A percentile compares a stretch with the other conserved stretches of the same genome.
phyloP scores from a whole-genome alignment of 2,888 invertebrate genomes.

The Diplazon laetatorius region DNA sequence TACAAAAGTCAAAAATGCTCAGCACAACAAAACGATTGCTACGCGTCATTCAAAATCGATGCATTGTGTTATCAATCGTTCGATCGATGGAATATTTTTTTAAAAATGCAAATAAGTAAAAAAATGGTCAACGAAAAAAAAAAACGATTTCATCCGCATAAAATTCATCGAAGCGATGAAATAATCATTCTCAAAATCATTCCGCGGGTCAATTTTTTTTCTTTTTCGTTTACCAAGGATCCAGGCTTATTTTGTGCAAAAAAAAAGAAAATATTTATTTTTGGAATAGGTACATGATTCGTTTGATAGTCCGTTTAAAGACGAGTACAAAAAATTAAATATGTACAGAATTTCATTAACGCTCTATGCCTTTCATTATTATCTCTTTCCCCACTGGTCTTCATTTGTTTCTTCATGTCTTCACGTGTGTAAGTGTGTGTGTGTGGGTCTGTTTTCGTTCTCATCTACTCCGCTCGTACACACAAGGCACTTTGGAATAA shows the following conservation, averaged over 20 bases:
- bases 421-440: not conserved
- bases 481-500: slow-evolving; percentile 82
- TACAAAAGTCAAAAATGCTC: too few species aligned
- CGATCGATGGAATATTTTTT: not conserved
- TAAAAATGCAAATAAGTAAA: not conserved
- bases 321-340: slow-evolving; percentile 62
- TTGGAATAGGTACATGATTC: slow-evolving; percentile 61
- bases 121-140: slow-evolving; percentile 2
- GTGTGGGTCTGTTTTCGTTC: slow-evolving; percentile 16
- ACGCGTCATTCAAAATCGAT: too few species aligned
- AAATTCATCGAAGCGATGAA: not conserved
- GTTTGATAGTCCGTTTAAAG: slow-evolving; percentile 54
- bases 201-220: not conserved
- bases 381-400: slow-evolving; percentile 4
- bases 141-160: not conserved
- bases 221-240: not conserved
- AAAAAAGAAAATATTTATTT: slow-evolving; percentile 47
- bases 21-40: too few species aligned
- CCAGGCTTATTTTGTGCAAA: slow-evolving; percentile 46
- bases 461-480: slow-evolving; percentile 58
- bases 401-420: slow-evolving; percentile 20
- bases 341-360: slow-evolving; percentile 60
- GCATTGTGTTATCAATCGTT: not conserved
- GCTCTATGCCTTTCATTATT: slow-evolving; percentile 36
- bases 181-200: not conserved